phyloP scores from a whole-genome alignment of 1,140 invertebrate genomes.

The Pantala flavescens region DNA sequence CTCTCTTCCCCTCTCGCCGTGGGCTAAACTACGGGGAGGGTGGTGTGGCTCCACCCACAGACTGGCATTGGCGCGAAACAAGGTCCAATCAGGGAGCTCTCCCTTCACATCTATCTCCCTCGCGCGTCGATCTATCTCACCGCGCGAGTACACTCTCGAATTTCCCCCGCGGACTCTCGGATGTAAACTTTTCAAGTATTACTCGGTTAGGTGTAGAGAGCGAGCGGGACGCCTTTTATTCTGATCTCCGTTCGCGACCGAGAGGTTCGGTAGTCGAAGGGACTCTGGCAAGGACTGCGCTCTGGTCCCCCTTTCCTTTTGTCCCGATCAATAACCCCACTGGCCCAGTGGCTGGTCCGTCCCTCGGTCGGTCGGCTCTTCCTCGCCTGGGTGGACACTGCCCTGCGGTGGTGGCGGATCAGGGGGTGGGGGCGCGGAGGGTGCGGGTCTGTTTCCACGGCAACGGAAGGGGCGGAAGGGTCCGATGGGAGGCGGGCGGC shows the following conservation, averaged over 20 bases:
- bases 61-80: background rate
- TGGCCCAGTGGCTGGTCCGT: background rate
- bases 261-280: background rate
- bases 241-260: background rate
- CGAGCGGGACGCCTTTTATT: background rate
- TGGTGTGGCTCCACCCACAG: background rate
- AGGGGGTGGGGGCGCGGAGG: background rate
- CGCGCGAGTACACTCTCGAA: background rate
- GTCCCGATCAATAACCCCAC: slow-evolving; percentile 7
- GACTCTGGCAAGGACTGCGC: slow-evolving; percentile 1
- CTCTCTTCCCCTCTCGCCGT: background rate
- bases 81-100: background rate
- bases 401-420: background rate
- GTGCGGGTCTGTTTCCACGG: slow-evolving; percentile 1
- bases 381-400: slow-evolving; percentile 5
- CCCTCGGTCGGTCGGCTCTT: background rate
- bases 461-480: background rate
- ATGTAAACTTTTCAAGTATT: background rate
- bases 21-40: background rate
- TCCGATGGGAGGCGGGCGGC: background rate
- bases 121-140: background rate
- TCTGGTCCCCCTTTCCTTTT: slow-evolving; percentile 3
- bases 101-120: background rate
- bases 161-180: background rate
- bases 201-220: background rate